Evolutionary conservation across 2,888 invertebrate genomes (phyloP).

Genomic region (Drosophila prolongata): DNA sequence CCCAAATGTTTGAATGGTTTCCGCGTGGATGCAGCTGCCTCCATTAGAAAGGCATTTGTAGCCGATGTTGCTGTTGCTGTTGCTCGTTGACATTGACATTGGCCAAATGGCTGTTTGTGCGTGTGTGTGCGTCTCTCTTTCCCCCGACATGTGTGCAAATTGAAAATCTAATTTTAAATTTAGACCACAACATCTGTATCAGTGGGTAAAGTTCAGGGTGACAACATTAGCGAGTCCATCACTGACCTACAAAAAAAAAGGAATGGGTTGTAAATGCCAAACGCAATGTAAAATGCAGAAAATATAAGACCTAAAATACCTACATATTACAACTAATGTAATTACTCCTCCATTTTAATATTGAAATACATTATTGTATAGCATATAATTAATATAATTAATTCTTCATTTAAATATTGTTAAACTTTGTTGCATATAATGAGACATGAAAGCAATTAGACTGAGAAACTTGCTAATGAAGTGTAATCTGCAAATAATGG

Average conservation of each 20-base stretch:
- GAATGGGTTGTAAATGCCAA: not conserved
- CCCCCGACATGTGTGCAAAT: constrained; percentile 37
- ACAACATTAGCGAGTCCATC: constrained; percentile 56
- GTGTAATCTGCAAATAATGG: constrained; percentile 7
- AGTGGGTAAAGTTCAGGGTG: constrained; percentile 66
- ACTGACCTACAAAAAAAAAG: constrained; percentile 49
- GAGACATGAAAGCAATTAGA: not conserved
- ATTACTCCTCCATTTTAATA: not conserved
- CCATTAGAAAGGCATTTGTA: constrained; percentile 75
- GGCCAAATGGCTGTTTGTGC: constrained; percentile 75
- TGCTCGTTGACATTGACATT: constrained; percentile 77
- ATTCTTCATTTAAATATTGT: not conserved
- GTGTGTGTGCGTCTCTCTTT: constrained; percentile 21
- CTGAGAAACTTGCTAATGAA: not conserved
- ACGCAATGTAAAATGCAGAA: too few relatives aligned
- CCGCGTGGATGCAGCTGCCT: constrained; percentile 72
- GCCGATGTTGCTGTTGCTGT: constrained; percentile 44
- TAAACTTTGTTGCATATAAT: not conserved
- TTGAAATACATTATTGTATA: not conserved
- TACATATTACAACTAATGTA: too few relatives aligned
- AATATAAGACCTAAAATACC: too few relatives aligned
- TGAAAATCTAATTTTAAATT: constrained; percentile 67
- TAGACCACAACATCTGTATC: constrained; percentile 61
- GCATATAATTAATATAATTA: not conserved
- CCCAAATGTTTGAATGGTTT: constrained; percentile 70